Evolutionary conservation across 2,113 vertebrate species (phyloP), one percentile per base, ranked within the genome.

Genomic region (Callochromis pleurospilus): DNA sequence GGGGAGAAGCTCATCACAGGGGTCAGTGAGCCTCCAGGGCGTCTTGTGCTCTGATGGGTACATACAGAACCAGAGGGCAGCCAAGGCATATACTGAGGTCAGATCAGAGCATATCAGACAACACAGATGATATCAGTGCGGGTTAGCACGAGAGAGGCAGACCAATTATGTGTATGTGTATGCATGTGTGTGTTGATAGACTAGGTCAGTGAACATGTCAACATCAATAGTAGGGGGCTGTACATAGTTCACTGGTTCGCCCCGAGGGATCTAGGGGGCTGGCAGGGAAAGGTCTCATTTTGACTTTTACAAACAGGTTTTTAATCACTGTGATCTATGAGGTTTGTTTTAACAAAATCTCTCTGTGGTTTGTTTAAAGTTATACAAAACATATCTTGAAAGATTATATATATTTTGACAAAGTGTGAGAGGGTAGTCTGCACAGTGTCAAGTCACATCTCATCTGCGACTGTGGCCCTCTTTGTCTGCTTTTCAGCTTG

Each of bases 131-230:
- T 91, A 94, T 89, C 86, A 88, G 90, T 60, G 36, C 14, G 40
- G 10, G 82, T 93, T 92, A 87, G 90, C 81, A 87, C 31, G 15
- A 54, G 84, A 56, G 82, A 56, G 84, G 33, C 65, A 36, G 65
- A 88, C 84, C 88, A 82, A 90, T 92, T 92, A 89, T 81, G 79
- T 4, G 36, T 86, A 80, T 91, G 80, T 83, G 87, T 81, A 82
- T 86, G 79, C 75, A 58, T 88, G 88, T 86, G 62, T 84, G 82
- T 90, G 90, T 89, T 91, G 90, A 92, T 91, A 86, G 92, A 94
- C 83, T 89, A 94, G 94, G 94, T 95, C 95, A 96, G 89, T 93
- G 91, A 92, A 92, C 93, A 94, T 94, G 95, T 95, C 95, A 93
- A 92, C 93, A 94, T 95, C 86, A 92, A 88, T 91, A 90, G 88